Evolutionary conservation across 1,140 invertebrate genomes (phyloP), one percentile per base, ranked within the genome.

Genomic region (Drosophila ogumai): DNA sequence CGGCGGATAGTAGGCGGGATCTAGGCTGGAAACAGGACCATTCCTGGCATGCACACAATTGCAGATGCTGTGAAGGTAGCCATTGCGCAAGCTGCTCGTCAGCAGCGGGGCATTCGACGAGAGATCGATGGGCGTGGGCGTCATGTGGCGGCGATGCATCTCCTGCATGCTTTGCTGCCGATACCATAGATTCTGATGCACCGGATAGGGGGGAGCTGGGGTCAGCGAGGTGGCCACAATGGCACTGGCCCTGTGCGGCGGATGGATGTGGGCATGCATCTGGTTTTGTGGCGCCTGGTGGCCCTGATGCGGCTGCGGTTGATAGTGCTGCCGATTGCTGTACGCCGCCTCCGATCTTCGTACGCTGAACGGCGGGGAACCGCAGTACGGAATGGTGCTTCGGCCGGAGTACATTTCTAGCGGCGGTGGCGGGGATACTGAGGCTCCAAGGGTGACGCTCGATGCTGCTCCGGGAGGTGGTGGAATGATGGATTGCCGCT

Each of bases 181-280:
- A 59, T 95, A 93, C 95, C 96, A 96, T 22, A 96, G 91, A 73
- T 95, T 94, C 82, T 96, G 95, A 90, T 96, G 96, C 9, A 96
- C 93, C 31, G 96, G 94, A 93, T 96, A 95, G 47, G 96, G 95
- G 71, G 96, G 94, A 75, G 91, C 86, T 0, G 86, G 84, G 17
- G 82, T 90, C 25, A 86, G 36, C 8, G 86, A 90, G 0, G 85
- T 90, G 1, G 86, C 67, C 36, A 90, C 86, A 38, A 90, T 86
- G 6, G 86, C 86, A 15, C 75, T 75, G 57, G 69, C 84, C 50
- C 69, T 82, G 73, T 86, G 86, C 10, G 86, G 87, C 7, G 86
- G 86, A 78, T 90, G 87, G 3, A 90, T 90, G 41, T 90, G 87
- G 6, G 87, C 87, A 10, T 90, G 88, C 82, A 91, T 91, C 50